Evolutionary conservation across 2,888 invertebrate species (phyloP), one percentile per base, ranked within the genome.

Genomic region (Sipunculus nudus): DNA sequence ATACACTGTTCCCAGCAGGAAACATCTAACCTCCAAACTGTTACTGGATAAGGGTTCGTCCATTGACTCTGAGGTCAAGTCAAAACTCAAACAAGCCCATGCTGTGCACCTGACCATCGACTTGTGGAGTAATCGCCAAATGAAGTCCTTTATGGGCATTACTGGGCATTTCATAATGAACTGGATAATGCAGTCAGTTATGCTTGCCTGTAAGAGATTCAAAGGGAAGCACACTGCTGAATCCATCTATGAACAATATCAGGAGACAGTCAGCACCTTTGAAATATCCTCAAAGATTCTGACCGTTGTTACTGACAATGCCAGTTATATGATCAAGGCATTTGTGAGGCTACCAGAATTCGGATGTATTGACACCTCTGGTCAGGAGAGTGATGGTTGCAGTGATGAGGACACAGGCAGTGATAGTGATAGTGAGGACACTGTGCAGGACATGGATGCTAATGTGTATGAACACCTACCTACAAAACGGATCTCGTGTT

Each of bases 61-160:
- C 19, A 38, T 35, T n/a, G n/a, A 46, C 23, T 26, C 16, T 23
- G 40, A 35, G 32, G 19, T 55, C n/a, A 55, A 47, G 35, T 13
- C 21, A 2, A 19, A 21, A 6, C 53, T 53, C 16, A 26, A 41
- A 25, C 16, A 29, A n/a, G 49, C 40, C 4, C 38, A 49, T 8
- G n/a, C 21, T 55, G 53, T 53, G 13, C 1, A 31, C 38, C 3
- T 38, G 3, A 59, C 59, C 4, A n/a, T 55, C 13, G 59, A 59
- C 47, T 10, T 56, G 3, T 48, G 55, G 59, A 39, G 55, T 35
- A 47, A 43, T 21, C 39, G 55, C 13, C 19, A 47, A 23, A 59
- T 59, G 48, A 28, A 41, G 21, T 31, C 43, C 6, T 48, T 47
- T 32, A 40, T 54, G 26, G 54, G 54, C 19, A 59, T 59, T 19